These are phyloP conservation scores for Volucella inanis DNA, from an alignment of 2,888 invertebrate species.

Conservation along the genomic window DNA sequence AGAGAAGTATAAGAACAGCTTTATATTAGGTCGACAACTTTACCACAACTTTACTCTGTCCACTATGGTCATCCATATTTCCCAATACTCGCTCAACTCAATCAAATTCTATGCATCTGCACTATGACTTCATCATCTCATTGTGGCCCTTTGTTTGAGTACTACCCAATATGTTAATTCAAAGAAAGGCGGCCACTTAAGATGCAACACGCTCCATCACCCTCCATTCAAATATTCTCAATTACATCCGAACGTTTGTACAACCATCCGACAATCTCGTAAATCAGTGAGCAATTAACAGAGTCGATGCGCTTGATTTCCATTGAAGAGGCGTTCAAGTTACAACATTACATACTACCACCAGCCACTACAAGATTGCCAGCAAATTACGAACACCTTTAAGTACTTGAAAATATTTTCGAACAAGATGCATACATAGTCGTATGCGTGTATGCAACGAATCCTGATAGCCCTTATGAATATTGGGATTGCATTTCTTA, in stretches of 20 bases:
- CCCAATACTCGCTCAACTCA: too few relatives aligned
- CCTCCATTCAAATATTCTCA: conserved; percentile 21
- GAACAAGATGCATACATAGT: neutral
- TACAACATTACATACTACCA: conserved; percentile 20
- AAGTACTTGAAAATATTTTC: conserved; percentile 60
- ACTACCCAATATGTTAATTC: conserved; percentile 19
- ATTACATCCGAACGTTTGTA: conserved; percentile 16
- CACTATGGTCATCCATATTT: too few relatives aligned
- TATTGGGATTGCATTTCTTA: conserved; percentile 61
- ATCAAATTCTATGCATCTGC: too few relatives aligned
- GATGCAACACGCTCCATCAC: conserved; percentile 67
- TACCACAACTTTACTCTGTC: too few relatives aligned
- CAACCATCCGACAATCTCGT: conserved; percentile 36
- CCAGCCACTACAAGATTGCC: conserved; percentile 33
- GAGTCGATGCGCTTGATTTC: conserved; percentile 72
- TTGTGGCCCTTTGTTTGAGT: conserved; percentile 12
- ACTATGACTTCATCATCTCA: conserved; percentile 6
- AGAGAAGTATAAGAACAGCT: too few relatives aligned
- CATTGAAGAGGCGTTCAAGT: conserved; percentile 29
- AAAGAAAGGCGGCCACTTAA: conserved; percentile 68
- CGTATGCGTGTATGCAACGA: conserved; percentile 34
- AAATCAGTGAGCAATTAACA: conserved; percentile 73
- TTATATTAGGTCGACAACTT: too few relatives aligned
- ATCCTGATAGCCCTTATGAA: conserved; percentile 30
- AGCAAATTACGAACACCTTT: conserved; percentile 72